Evolutionary conservation across 1,140 invertebrate species (phyloP), one percentile per base, ranked within the genome.

Genomic region (Pseudomyrmex flavicornis): DNA sequence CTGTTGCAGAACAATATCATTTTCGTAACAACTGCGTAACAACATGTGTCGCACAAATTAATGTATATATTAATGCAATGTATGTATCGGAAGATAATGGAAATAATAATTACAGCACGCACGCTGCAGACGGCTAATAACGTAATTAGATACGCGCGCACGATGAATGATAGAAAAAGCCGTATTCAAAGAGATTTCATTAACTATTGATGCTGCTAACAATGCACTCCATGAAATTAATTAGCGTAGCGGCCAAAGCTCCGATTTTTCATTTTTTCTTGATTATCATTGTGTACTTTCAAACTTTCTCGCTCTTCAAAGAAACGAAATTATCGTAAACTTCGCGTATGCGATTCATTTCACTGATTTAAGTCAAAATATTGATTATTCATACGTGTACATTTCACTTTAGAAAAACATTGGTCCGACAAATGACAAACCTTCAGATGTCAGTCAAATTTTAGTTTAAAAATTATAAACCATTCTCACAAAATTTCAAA

Each of bases 81-180:
- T 35, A 35, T 35, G 13, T 77, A 79, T 79, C 12, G 65, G 15
- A 13, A 59, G 74, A 66, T 46, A 77, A 77, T 66, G 22, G 62
- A 26, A 48, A 70, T 70, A 56, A 79, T 79, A 26, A 79, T 79
- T 70, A 79, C 44, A n/a, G 35, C 4, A 56, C 35, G 65, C 63
- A 56, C 50, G 26, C 20, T 46, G 62, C 50, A 46, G n/a, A 56
- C 52, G 35, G 15, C 20, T 79, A 79, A 79, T 79, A 65, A 69
- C 35, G 65, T 54, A 80, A 80, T 80, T 70, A 70, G 52, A 59
- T 48, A 48, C 65, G 65, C 44, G 74, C 52, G 44, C 35, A 7
- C 9, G 35, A 48, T 22, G 35, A 12, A 17, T 13, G 48, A 65
- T 65, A 17, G 46, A 77, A 77, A 80, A 61, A 72, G 3, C 54